Percentiles rank a stretch among this genome's conserved stretches.
Evolutionary conservation across 2,797 vertebrate genomes (phyloP).

Genomic region (Spizella passerina): DNA sequence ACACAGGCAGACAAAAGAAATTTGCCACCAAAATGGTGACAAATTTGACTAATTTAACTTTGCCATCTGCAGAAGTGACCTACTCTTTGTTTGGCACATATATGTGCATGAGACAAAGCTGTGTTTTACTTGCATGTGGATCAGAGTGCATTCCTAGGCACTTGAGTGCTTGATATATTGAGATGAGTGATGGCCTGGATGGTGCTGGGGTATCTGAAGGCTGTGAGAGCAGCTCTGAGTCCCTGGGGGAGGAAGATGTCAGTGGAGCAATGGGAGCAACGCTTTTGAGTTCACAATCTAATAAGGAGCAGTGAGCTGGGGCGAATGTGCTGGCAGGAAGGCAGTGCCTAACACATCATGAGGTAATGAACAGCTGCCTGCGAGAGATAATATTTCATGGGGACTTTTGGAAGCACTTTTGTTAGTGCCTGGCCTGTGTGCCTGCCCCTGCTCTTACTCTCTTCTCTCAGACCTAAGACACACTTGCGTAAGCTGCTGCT

Average conservation of each 20-base stretch:
- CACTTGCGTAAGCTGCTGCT: not conserved
- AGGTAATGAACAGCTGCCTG: slow-evolving; percentile 43
- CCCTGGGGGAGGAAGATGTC: not conserved
- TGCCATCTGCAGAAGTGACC: not conserved
- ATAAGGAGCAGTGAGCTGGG: not conserved
- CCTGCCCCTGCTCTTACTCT: not conserved
- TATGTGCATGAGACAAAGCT: not conserved
- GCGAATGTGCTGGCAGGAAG: not conserved
- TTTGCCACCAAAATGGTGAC: not conserved
- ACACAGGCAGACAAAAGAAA: not conserved
- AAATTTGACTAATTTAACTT: not conserved
- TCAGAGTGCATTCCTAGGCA: not conserved
- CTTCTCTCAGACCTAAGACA: not conserved
- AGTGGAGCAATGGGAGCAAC: not conserved
- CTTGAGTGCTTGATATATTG: not conserved
- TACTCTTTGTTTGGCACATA: not conserved
- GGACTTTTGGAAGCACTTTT: slow-evolving; percentile 25
- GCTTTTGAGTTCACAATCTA: not conserved
- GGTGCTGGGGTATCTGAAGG: not conserved
- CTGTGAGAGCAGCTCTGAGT: not conserved
- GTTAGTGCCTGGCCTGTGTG: not conserved
- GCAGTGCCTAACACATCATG: not conserved
- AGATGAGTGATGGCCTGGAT: not conserved
- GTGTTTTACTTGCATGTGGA: not conserved
- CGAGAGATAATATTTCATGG: slow-evolving; percentile 30